Percentiles rank a stretch among this genome's conserved stretches.
These are phyloP conservation scores for Agrochola circellaris DNA, from an alignment of 2,888 invertebrate genomes.

Conservation along the genomic window DNA sequence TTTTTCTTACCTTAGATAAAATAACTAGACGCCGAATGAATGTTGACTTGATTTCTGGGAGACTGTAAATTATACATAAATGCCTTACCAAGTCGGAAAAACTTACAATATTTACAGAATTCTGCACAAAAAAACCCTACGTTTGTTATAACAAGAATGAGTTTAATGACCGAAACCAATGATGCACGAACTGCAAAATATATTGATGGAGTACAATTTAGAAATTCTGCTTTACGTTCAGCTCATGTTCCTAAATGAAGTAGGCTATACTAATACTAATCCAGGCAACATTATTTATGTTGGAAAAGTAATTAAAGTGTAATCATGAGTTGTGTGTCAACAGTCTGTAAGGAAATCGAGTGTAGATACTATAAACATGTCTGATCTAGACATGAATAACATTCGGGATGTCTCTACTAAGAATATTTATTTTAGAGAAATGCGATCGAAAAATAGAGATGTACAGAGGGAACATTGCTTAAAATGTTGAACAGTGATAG, in stretches of 20 bases:
- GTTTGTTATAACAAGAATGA: too few species aligned
- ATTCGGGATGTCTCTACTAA: conserved; percentile 7
- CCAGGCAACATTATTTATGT: not conserved
- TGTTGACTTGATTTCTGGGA: not conserved
- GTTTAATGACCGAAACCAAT: not conserved
- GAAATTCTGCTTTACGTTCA: not conserved
- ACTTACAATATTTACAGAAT: too few species aligned
- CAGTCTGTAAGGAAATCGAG: conserved; percentile 12
- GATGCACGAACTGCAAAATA: not conserved
- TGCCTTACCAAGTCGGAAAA: too few species aligned
- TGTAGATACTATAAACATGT: not conserved
- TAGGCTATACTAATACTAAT: not conserved
- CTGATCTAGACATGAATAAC: conserved; percentile 18
- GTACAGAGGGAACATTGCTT: conserved; percentile 14
- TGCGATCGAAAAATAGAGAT: not conserved
- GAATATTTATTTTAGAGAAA: conserved; percentile 21
- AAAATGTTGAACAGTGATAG: not conserved
- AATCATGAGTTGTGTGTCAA: not conserved
- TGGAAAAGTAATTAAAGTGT: too few species aligned
- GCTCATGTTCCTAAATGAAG: not conserved
- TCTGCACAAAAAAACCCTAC: too few species aligned
- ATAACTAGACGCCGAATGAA: too few species aligned
- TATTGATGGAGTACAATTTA: not conserved
- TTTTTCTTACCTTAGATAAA: too few species aligned
- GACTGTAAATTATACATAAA: too few species aligned